phyloP scores from a whole-genome alignment of 2,888 invertebrate genomes.

The Tipula lateralis region DNA sequence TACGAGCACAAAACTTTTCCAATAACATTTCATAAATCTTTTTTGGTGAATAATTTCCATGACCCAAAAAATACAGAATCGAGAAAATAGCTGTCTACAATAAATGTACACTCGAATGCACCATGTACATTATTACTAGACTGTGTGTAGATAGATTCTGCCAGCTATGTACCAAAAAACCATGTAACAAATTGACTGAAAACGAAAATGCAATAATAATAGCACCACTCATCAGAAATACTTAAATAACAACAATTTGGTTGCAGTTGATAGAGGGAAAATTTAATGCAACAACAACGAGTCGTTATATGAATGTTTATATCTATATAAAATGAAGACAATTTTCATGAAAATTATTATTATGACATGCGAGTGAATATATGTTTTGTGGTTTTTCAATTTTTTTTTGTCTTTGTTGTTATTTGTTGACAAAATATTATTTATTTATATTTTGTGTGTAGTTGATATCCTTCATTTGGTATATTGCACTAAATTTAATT shows the following conservation, averaged over 20 bases:
- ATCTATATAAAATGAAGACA: background rate
- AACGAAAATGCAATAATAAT: background rate
- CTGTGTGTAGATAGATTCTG: background rate
- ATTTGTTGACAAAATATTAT: background rate
- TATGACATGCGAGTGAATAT: constrained; percentile 14
- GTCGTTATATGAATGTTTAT: background rate
- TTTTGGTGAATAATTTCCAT: background rate
- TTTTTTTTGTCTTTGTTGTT: background rate
- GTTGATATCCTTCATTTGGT: background rate
- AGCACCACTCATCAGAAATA: background rate
- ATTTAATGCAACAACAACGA: background rate
- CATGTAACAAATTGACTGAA: background rate
- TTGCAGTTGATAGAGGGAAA: background rate
- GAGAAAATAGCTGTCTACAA: background rate
- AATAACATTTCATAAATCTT: background rate
- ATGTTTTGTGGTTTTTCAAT: background rate
- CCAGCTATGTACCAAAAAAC: background rate
- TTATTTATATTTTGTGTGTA: background rate
- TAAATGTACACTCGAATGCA: background rate
- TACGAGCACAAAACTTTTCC: background rate
- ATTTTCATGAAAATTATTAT: background rate
- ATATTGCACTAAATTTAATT: background rate
- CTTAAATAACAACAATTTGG: background rate
- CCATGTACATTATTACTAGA: no score
- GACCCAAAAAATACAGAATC: background rate